Base-by-base conservation (phyloP, 2,797 vertebrate species). In the Uromys caudimaculatus region DNA sequence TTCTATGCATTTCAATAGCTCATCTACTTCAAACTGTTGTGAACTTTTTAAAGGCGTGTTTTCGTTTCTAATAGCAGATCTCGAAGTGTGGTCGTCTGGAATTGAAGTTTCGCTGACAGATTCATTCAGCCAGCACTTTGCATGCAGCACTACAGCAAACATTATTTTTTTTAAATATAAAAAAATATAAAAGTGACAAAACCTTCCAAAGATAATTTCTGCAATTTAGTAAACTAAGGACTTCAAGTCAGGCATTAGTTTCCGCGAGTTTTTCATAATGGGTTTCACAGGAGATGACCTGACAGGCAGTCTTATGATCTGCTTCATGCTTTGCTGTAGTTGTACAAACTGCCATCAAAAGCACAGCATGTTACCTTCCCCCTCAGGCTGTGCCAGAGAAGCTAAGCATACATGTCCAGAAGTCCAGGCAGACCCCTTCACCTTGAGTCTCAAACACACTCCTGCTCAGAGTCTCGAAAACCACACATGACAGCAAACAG, bases 251-350 rank as follows among this genome's bases (percentile, higher is more conserved):
- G 97, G 98, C 98, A 96, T 97, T 97, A 69, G 97, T 98, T 98
- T 98, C 98, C 1, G 95, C 89, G 97, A 95, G 90, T 98, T 98
- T 97, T 98, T 98, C 98, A 97, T 98, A 99, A 99, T 98, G 98
- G 98, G 98, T 99, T 99, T 99, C 98, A 98, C 98, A 99, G 99
- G 98, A 98, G 98, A 99, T 99, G 99, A 99, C 99, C 99, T 99
- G 98, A 98, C 97, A 98, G 99, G 98, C 99, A 98, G 99, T 99
- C 99, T 99, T 97, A 97, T 98, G 99, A 99, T 99, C 98, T 98
- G 98, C 99, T 98, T 98, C 2, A 44, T 1, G 83, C 95, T 98
- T 94, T 95, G 97, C 73, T 0, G 91, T 95, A 92, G 35, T 89
- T 98, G 98, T 97, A 98, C 98, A 98, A 98, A 94, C 97, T n/a